A percentile compares a stretch with the other conserved stretches of the same genome.
Conservation (phyloP, 2,113 vertebrate species). For the Rissa tridactyla region DNA sequence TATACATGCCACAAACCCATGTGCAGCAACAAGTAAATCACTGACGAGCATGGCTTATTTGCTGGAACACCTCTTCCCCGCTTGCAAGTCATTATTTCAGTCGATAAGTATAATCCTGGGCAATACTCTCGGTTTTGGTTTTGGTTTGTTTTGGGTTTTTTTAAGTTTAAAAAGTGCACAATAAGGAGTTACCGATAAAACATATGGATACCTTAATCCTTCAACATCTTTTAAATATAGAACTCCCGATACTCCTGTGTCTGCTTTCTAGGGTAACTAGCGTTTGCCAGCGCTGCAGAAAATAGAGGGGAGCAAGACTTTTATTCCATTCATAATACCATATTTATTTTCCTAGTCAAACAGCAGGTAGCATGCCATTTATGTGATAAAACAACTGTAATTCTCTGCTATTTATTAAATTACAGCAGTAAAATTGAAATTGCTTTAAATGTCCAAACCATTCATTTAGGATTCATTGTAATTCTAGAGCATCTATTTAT, state of each 20-base stretch:
- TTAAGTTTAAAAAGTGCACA: background rate
- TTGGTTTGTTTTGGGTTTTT: background rate
- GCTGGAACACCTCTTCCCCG: background rate
- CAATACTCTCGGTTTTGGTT: background rate
- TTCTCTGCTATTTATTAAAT: background rate
- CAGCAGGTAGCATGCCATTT: background rate
- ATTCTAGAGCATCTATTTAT: background rate
- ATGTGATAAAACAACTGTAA: background rate
- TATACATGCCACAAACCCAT: background rate
- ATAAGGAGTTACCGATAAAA: background rate
- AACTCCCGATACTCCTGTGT: background rate
- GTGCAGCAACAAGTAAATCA: background rate
- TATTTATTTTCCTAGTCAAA: background rate
- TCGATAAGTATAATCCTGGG: background rate
- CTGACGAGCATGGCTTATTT: background rate
- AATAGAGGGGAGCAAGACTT: background rate
- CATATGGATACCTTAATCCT: background rate
- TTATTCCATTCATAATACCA: background rate
- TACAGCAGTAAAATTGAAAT: background rate
- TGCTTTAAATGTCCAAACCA: background rate
- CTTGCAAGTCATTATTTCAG: background rate
- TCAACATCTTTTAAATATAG: background rate
- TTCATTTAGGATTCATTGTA: background rate
- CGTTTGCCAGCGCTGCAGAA: background rate
- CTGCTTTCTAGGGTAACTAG: background rate